Base-by-base conservation (phyloP, 2,888 invertebrate species). In the Clanis bilineata region DNA sequence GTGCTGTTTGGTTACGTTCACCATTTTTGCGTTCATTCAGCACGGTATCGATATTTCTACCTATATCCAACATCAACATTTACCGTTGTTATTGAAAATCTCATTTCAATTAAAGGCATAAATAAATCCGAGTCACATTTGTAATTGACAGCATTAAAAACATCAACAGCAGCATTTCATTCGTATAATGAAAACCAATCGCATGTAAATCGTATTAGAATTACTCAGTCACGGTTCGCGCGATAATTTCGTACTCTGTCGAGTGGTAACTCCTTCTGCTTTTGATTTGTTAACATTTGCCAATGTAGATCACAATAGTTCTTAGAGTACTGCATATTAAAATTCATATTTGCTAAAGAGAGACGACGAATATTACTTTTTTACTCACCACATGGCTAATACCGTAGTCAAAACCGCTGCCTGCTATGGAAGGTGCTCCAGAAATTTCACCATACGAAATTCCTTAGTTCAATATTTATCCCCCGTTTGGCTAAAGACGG, bases 1-100 rank as follows among this genome's bases (percentile, higher is more conserved):
- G 80, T 99, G 96, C 87, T 97, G 96, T 94, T 99, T 99, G 71
- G 99, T 99, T 88, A 99, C 98, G 94, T 99, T 99, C 90, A 99
- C 99, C 99, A n/a, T n/a, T n/a, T n/a, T n/a, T n/a, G n/a, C n/a
- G n/a, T n/a, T n/a, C n/a, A n/a, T n/a, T n/a, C 28, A 28, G 4
- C 28, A 28, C 28, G 28, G 28, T n/a, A n/a, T n/a, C n/a, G n/a
- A n/a, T n/a, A n/a, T n/a, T n/a, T n/a, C n/a, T n/a, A n/a, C n/a
- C n/a, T n/a, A n/a, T n/a, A 25, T 25, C 6, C 25, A 3, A 6
- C 21, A 22, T 15, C 10, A 22, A 18, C 21, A 10, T 44, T 10
- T 44, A 44, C 18, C 10, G 5, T 21, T 10, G 1, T 25, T 6
- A 47, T 25, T 47, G 15, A 28, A 47, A 28, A 3, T 15, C 47